Conservation (phyloP, 1,140 invertebrate genomes). For the Leptestheria dahalacensis region DNA sequence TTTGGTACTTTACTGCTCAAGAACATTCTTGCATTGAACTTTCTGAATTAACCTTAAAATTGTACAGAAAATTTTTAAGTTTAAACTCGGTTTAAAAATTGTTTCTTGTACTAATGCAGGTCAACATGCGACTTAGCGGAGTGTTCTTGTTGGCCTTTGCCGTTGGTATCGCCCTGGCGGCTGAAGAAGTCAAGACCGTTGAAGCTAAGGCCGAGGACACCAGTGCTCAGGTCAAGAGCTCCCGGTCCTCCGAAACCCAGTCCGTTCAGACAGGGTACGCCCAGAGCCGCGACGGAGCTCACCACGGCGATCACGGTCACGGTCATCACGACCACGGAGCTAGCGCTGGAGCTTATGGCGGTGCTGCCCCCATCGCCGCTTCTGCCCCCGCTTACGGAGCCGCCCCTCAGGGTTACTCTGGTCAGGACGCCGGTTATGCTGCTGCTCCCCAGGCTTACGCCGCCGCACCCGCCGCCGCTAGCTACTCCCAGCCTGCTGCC, state of each 20-base stretch:
- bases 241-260: not conserved
- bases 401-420: not conserved
- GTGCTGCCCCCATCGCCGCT: not conserved
- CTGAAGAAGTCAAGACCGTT: not conserved
- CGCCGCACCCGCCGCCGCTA: conserved; percentile 3
- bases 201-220: not conserved
- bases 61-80: no score
- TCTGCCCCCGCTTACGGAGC: conserved; percentile 1
- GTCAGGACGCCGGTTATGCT: conserved; percentile 1
- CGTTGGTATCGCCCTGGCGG: not conserved
- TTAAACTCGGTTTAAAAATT: no score
- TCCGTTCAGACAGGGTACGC: not conserved
- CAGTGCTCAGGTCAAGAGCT: not conserved
- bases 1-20: no score
- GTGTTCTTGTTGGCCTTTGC: not conserved
- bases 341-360: not conserved
- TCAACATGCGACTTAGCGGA: not conserved
- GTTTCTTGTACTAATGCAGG: not conserved
- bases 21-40: no score
- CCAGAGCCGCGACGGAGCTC: conserved; percentile 13
- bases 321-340: conserved; percentile 9
- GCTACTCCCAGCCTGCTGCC: conserved; percentile 10
- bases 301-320: conserved; percentile 13
- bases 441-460: not conserved
- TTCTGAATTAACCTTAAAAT: no score